Conservation (phyloP, 2,113 vertebrate genomes). For the Chlorocebus sabaeus region DNA sequence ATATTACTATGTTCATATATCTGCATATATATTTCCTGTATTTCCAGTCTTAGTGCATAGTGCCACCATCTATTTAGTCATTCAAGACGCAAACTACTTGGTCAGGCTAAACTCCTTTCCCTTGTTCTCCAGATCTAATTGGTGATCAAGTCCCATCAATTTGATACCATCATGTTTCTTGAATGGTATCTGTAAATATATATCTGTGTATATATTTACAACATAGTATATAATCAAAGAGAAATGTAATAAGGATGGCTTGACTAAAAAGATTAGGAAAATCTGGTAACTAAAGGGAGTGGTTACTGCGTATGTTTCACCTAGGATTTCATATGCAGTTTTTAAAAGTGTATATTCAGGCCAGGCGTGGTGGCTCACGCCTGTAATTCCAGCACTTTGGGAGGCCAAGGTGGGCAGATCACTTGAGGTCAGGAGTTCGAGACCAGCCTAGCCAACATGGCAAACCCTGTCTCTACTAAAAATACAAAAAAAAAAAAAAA, state of each 20-base stretch:
- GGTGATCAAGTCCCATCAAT: not conserved
- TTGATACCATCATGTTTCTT: not conserved
- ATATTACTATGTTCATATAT: not conserved
- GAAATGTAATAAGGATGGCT: not conserved
- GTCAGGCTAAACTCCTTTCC: not conserved
- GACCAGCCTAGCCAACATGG: too few relatives aligned
- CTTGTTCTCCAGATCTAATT: not conserved
- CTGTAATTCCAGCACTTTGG: too few relatives aligned
- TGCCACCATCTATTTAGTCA: not conserved
- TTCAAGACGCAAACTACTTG: not conserved
- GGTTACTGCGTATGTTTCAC: not conserved
- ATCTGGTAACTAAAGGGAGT: not conserved
- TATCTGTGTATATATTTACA: not conserved
- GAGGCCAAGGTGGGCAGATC: too few relatives aligned
- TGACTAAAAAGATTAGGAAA: constrained; percentile 17
- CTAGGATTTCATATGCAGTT: not conserved
- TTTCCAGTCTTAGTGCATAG: not conserved
- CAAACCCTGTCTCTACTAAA: too few relatives aligned
- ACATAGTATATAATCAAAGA: not conserved
- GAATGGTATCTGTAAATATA: not conserved
- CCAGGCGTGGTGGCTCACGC: too few relatives aligned
- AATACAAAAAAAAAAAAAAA: too few relatives aligned
- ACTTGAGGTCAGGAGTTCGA: too few relatives aligned
- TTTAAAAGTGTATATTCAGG: not conserved
- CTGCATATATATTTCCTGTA: not conserved